A percentile compares a stretch with the other conserved stretches of the same genome.
Evolutionary conservation across 2,888 invertebrate genomes (phyloP).

Genomic region (Pomacea canaliculata): DNA sequence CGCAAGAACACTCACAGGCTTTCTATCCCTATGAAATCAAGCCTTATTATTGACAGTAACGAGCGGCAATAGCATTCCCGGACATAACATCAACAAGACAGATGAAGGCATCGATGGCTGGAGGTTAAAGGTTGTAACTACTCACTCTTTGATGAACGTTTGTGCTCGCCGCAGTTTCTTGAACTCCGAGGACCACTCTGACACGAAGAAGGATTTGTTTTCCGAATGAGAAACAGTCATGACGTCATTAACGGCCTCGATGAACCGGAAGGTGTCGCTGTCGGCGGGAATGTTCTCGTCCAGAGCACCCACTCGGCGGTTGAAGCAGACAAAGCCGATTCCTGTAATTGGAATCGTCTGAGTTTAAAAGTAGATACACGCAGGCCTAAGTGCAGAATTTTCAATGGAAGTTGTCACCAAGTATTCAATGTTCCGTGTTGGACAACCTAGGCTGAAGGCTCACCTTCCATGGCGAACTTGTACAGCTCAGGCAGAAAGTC

Average conservation of each 20-base stretch:
- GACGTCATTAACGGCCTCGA: conserved; percentile 55
- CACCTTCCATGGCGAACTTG: conserved; percentile 58
- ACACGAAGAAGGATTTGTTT: conserved; percentile 60
- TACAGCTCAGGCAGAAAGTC: conserved; percentile 60
- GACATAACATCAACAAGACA: too few relatives aligned
- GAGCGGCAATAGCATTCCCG: too few relatives aligned
- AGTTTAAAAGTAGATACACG: too few relatives aligned
- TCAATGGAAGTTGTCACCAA: too few relatives aligned
- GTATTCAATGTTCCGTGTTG: too few relatives aligned
- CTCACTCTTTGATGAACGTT: conserved; percentile 38
- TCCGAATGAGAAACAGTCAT: conserved; percentile 64
- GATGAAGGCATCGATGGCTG: too few relatives aligned
- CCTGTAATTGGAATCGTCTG: conserved; percentile 41
- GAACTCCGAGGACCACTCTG: conserved; percentile 46
- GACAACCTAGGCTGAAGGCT: neutral
- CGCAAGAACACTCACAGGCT: too few relatives aligned
- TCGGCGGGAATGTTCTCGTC: conserved; percentile 33
- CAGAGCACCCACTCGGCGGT: conserved; percentile 64
- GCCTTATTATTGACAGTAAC: too few relatives aligned
- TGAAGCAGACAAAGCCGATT: conserved; percentile 64
- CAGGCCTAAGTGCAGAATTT: too few relatives aligned
- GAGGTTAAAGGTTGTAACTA: neutral
- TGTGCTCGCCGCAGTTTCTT: conserved; percentile 43
- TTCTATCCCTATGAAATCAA: too few relatives aligned
- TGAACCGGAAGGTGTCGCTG: conserved; percentile 53